These are phyloP conservation scores for Urocolius indicus DNA, from an alignment of 2,113 vertebrate species.

Conservation along the genomic window DNA sequence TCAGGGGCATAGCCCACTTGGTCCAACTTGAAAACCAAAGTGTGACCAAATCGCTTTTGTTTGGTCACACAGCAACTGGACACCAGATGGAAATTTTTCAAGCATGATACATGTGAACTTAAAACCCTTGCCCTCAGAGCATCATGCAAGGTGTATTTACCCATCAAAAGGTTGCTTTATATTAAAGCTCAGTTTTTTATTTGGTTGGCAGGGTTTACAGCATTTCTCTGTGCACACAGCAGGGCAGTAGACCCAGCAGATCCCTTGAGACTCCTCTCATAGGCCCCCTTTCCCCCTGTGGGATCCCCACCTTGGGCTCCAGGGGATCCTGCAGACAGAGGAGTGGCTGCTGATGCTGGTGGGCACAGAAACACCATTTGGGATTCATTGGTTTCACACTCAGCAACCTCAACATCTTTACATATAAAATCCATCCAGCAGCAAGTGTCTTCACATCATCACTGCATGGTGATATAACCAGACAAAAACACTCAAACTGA, in stretches of 20 bases:
- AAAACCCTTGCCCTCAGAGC: neutral
- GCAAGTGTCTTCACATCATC: accelerated
- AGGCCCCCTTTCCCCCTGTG: neutral
- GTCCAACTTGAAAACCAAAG: accelerated
- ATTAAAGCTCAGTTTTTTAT: neutral
- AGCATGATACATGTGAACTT: accelerated
- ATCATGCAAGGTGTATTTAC: accelerated
- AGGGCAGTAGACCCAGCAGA: neutral
- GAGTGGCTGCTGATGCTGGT: neutral
- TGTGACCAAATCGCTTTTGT: accelerated
- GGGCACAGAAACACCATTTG: accelerated
- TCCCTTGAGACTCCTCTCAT: neutral
- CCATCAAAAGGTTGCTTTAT: neutral
- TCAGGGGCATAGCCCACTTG: neutral
- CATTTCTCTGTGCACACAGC: too few species aligned
- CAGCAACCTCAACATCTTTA: accelerated
- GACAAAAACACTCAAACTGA: accelerated
- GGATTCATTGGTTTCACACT: accelerated
- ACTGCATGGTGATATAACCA: accelerated
- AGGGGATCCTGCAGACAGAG: neutral
- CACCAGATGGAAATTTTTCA: accelerated
- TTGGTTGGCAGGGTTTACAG: neutral
- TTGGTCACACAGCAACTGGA: accelerated
- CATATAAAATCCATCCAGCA: neutral
- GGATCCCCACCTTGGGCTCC: neutral